Percentiles rank a stretch among this genome's conserved stretches.
Conservation (phyloP, 2,888 invertebrate genomes). For the Eristalis pertinax region DNA sequence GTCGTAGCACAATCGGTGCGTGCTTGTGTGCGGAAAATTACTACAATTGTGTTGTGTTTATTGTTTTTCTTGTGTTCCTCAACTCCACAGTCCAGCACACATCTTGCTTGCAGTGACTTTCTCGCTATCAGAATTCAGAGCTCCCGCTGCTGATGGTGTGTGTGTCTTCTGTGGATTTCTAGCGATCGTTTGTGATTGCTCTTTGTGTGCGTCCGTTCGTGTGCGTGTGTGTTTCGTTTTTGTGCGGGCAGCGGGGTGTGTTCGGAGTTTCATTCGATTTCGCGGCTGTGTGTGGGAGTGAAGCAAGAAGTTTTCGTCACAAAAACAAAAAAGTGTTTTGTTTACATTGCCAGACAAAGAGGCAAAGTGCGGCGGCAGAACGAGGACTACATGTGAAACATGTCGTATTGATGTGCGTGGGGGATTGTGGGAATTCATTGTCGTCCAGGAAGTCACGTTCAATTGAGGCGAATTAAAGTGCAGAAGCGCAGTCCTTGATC, state of each 20-base stretch:
- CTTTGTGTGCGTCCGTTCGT: neutral
- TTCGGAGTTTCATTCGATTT: neutral
- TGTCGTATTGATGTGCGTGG: neutral
- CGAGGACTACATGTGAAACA: neutral
- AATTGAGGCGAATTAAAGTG: slow-evolving; percentile 6
- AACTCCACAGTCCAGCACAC: slow-evolving; percentile 9
- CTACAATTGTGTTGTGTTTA: slow-evolving; percentile 68
- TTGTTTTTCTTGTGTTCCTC: slow-evolving; percentile 48
- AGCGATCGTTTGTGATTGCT: neutral
- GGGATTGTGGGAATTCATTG: neutral
- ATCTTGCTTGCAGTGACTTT: slow-evolving; percentile 17
- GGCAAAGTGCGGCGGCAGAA: neutral
- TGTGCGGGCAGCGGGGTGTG: neutral
- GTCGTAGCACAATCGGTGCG: neutral
- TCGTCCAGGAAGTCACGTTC: slow-evolving; percentile 14
- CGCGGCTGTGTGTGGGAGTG: neutral
- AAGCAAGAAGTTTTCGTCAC: neutral
- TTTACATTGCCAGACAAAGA: slow-evolving; percentile 47
- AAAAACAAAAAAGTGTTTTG: neutral
- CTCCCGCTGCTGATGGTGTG: neutral
- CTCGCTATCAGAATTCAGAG: neutral
- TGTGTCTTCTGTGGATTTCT: neutral
- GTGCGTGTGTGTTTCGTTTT: neutral
- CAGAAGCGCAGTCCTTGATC: neutral
- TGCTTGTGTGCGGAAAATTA: slow-evolving; percentile 55